Conservation (phyloP, 2,113 vertebrate species). For the Romanogobio albipinnatus region DNA sequence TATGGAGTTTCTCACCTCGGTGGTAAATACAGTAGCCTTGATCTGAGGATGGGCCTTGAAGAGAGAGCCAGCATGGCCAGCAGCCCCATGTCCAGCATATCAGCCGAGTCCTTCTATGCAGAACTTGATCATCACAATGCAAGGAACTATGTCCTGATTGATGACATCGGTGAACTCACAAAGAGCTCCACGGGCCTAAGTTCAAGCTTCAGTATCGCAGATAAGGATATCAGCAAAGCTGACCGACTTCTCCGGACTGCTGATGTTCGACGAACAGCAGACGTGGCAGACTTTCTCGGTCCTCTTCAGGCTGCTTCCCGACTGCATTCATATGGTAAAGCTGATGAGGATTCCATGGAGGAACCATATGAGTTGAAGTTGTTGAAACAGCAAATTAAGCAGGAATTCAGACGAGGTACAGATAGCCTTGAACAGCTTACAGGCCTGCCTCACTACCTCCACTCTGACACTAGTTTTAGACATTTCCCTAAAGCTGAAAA, state of each 20-base stretch:
- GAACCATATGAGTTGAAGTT: conserved; percentile 97
- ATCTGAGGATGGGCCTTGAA: conserved; percentile 91
- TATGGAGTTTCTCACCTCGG: conserved; percentile 88
- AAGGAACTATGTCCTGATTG: conserved; percentile 93
- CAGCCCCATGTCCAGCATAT: conserved; percentile 96
- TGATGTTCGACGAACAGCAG: conserved; percentile 87
- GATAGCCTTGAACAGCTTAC: conserved; percentile 92
- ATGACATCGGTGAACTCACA: conserved; percentile 95
- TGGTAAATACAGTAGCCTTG: conserved; percentile 90
- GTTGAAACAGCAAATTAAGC: conserved; percentile 97
- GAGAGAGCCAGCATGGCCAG: conserved; percentile 92
- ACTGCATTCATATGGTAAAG: conserved; percentile 90
- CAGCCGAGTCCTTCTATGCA: conserved; percentile 95
- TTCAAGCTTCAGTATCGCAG: conserved; percentile 89
- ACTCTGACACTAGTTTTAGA: conserved; percentile 87
- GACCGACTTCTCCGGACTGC: conserved; percentile 89
- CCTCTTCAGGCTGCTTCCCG: conserved; percentile 83
- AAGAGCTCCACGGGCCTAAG: conserved; percentile 85
- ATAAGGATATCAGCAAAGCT: conserved; percentile 93
- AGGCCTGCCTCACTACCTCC: conserved; percentile 90
- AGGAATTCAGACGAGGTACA: conserved; percentile 93
- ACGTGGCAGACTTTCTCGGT: conserved; percentile 81
- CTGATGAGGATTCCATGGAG: conserved; percentile 96
- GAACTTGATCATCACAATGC: conserved; percentile 93
- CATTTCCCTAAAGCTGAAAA: conserved; percentile 97